phyloP scores from a whole-genome alignment of 2,888 invertebrate genomes.

The Eucriotettix oculatus region DNA sequence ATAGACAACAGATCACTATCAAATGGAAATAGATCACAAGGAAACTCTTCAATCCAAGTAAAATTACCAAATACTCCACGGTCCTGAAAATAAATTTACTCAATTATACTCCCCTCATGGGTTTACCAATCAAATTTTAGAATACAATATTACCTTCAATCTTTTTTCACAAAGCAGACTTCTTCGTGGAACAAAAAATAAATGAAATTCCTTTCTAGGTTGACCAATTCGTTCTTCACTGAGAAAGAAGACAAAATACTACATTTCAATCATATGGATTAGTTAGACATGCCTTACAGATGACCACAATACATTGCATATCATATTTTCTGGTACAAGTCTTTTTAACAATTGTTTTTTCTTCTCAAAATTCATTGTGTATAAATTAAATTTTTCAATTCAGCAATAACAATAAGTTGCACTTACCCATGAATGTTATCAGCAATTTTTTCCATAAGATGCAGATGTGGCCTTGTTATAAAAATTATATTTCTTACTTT shows the following conservation, averaged over 20 bases:
- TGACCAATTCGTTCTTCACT: constrained; percentile 31
- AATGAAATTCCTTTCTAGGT: constrained; percentile 53
- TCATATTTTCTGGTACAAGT: no score
- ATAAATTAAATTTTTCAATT: background rate
- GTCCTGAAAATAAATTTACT: constrained; percentile 30
- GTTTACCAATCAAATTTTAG: background rate
- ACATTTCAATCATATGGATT: background rate
- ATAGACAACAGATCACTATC: constrained; percentile 86
- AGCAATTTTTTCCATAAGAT: constrained; percentile 70
- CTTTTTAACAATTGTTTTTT: no score
- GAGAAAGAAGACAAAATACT: constrained; percentile 7
- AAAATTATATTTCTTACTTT: constrained; percentile 76
- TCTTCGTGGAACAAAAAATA: constrained; percentile 77
- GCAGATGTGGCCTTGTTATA: constrained; percentile 64
- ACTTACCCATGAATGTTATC: constrained; percentile 47
- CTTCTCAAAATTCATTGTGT: no score
- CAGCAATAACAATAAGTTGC: background rate
- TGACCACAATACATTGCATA: background rate
- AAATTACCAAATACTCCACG: constrained; percentile 66
- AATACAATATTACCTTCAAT: constrained; percentile 32
- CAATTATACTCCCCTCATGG: no score
- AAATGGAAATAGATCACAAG: constrained; percentile 76
- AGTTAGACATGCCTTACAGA: background rate
- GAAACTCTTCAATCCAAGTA: constrained; percentile 63
- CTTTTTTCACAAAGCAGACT: constrained; percentile 77